Evolutionary conservation across 2,113 vertebrate genomes (phyloP), one percentile per base, ranked within the genome.

Genomic region (Callionymus lyra): DNA sequence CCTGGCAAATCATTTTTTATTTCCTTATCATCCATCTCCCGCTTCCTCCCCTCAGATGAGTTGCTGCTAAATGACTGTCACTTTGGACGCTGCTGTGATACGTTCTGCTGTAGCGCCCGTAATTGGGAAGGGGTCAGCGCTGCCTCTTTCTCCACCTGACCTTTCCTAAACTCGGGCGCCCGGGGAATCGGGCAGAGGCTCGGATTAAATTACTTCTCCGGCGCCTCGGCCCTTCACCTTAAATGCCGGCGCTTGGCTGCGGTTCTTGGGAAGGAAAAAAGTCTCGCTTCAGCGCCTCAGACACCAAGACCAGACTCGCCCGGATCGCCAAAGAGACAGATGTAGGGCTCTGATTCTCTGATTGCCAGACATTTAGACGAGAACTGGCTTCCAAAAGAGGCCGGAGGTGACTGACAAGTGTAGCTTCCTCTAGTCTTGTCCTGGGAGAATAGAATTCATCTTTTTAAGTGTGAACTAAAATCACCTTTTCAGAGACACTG

Each of bases 41-140:
- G 61, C 76, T 80, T 81, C 76, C 76, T 82, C 70, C 74, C 68
- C 77, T 77, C 79, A 79, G 82, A 87, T 84, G 81, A 85, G 82
- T 69, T 65, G 74, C 78, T 65, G 78, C 86, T 87, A 87, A 87
- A 86, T 87, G 84, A 86, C 84, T 87, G 84, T 87, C 86, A 86
- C 82, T 74, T 58, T 53, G 65, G 72, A 81, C 71, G 67, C 59
- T 41, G 77, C 82, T 81, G 79, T 54, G 77, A 80, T 83, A 76
- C 68, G 83, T 85, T 85, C 82, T 68, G 68, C 82, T 61, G 74
- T 58, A 51, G 70, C 76, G 48, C 70, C 58, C 67, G 70, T 86
- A 86, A 87, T 86, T 87, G 82, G 84, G 83, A 77, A 70, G 77
- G 74, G 84, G 84, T 82, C 82, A 74, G 60, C 60, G 15, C 51